Evolutionary conservation across 2,113 vertebrate species (phyloP), one percentile per base, ranked within the genome.

Genomic region (Rhizomys pruinosus): DNA sequence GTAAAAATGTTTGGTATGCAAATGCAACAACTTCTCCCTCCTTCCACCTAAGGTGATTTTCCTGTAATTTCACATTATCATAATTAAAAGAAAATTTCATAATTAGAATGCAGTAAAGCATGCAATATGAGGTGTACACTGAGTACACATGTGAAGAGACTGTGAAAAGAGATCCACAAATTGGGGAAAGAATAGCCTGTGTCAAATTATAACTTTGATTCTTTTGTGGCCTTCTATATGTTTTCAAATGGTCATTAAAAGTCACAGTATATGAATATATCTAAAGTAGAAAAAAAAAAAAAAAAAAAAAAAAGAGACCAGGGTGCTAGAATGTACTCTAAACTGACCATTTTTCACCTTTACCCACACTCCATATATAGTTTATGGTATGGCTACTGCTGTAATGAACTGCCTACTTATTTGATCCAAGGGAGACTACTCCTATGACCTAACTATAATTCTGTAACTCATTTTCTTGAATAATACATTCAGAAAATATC

Each of bases 41-140:
- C 79, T 96, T 66, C 78, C 39, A 93, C 92, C 74, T 95, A 94
- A 96, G 82, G 11, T 96, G 93, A 96, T 94, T 93, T 96, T 86
- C 61, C 85, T 92, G 34, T 87, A 96, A 96, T 93, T 97, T 95
- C 3, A n/a, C 20, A 92, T 94, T 94, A 91, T 89, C 74, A 89
- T 96, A 95, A 97, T 96, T 95, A 96, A 88, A 93, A 96, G 76
- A 90, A 95, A 96, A 94, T 89, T 95, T 96, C 66, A 88, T 96
- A 94, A 94, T 96, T 95, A 92, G 92, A 95, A 93, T 10, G 89
- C 94, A 96, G 84, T 59, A 96, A 96, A 91, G 95, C 96, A 96
- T 94, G 89, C 94, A 89, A 87, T 95, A 82, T 68, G 52, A 86
- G 82, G 74, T 92, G 76, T 80, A 94, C 7, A 76, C 61, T 87